A percentile compares a stretch with the other conserved stretches of the same genome.
phyloP scores from a whole-genome alignment of 2,113 vertebrate genomes.

The Felis catus region F.catus_Fca126_mat1.0 CM031420.1:1387001-1387500 shows the following conservation, averaged over 20 bases:
- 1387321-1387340: fast-evolving
- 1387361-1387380: not conserved
- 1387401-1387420: no score
- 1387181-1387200: fast-evolving
- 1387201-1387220: not conserved
- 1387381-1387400: not conserved
- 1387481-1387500: not conserved
- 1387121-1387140: no score
- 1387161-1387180: not conserved
- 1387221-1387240: not conserved
- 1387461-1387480: not conserved
- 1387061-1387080: no score
- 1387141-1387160: no score
- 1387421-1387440: fast-evolving
- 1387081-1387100: no score
- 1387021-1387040: no score
- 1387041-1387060: no score
- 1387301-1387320: not conserved
- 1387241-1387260: fast-evolving
- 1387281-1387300: fast-evolving
- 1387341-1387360: fast-evolving
- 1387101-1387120: no score
- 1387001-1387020: no score
- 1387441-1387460: not conserved
- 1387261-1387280: fast-evolving